Percentiles rank a stretch among this genome's conserved stretches.
These are phyloP conservation scores for Callocephalon fimbriatum DNA, from an alignment of 2,113 vertebrate species.

Conservation along the genomic window DNA sequence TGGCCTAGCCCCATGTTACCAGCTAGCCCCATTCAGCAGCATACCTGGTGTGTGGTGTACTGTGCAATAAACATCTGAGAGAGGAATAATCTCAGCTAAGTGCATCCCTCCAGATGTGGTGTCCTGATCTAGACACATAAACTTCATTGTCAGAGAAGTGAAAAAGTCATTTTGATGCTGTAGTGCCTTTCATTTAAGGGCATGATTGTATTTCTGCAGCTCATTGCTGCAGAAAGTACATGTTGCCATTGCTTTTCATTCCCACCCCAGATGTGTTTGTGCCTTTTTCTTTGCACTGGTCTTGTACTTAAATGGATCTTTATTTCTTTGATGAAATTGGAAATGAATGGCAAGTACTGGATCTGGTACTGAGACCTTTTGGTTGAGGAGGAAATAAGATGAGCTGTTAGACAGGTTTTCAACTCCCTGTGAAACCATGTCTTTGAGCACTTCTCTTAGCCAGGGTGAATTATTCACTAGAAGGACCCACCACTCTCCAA, in stretches of 20 bases:
- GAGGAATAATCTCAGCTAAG: not conserved
- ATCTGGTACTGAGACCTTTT: not conserved
- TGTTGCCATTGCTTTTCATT: not conserved
- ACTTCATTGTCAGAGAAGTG: not conserved
- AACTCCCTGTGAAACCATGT: not conserved
- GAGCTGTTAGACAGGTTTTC: not conserved
- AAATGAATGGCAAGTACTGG: not conserved
- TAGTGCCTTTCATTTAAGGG: not conserved
- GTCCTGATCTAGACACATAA: not conserved
- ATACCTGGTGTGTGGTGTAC: not conserved
- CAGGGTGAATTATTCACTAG: not conserved
- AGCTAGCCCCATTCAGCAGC: not conserved
- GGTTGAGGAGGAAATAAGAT: not conserved
- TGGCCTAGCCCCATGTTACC: not conserved
- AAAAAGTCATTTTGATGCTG: not conserved
- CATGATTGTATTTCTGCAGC: not conserved
- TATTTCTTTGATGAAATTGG: not conserved
- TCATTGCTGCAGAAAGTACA: not conserved
- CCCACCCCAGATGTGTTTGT: accelerated
- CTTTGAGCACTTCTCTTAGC: not conserved
- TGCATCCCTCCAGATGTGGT: not conserved
- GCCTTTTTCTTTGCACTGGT: not conserved
- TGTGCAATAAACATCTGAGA: not conserved
- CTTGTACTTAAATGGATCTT: not conserved
- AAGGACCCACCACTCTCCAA: not conserved